Evolutionary conservation across 2,113 vertebrate genomes (phyloP).

Genomic region (Clarias macrocephalus): DNA sequence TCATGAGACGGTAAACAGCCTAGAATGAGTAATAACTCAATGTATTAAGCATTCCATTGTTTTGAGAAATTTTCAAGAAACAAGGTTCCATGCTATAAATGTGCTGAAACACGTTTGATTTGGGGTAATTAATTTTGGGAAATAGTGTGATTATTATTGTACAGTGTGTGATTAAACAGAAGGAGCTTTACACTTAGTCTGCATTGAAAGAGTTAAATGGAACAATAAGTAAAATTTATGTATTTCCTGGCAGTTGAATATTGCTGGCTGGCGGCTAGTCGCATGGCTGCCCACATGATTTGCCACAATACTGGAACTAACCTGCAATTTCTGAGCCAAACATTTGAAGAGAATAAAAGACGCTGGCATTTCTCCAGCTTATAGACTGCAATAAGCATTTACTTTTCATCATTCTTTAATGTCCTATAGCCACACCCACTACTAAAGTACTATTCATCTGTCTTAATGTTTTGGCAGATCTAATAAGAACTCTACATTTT

Average conservation of each 20-base stretch:
- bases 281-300: constrained; percentile 21
- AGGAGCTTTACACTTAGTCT: not conserved
- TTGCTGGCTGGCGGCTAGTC: constrained; percentile 23
- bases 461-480: constrained; percentile 3
- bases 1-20: constrained; percentile 32
- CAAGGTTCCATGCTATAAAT: not conserved
- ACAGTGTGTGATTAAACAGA: constrained; percentile 45
- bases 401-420: constrained; percentile 14
- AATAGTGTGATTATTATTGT: constrained; percentile 53
- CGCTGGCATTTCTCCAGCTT: constrained; percentile 19
- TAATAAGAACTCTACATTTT: not conserved
- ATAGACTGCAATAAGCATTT: constrained; percentile 1
- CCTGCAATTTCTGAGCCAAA: constrained; percentile 2
- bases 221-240: constrained; percentile 1
- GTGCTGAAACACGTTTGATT: constrained; percentile 39
- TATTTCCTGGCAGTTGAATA: constrained; percentile 24
- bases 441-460: not conserved
- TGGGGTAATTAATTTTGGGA: constrained; percentile 49
- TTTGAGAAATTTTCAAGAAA: constrained; percentile 20
- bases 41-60: constrained; percentile 24
- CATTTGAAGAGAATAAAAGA: constrained; percentile 24
- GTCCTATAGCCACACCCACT: not conserved
- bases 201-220: not conserved
- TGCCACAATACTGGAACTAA: constrained; percentile 18
- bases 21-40: constrained; percentile 42